These are phyloP conservation scores for Adelges cooleyi DNA, from an alignment of 1,140 invertebrate genomes.

Conservation along the genomic window DNA sequence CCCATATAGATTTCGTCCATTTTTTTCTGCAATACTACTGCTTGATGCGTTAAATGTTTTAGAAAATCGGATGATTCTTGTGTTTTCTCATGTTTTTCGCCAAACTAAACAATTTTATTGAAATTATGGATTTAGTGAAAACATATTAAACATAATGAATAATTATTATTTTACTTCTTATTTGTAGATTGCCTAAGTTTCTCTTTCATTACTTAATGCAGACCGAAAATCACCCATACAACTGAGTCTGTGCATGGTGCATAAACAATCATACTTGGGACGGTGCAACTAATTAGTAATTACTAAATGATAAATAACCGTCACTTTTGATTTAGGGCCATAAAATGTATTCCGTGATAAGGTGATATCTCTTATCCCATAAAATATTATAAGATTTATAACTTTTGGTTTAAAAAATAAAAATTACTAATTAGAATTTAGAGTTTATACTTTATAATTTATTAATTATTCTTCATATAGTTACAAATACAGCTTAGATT, in stretches of 20 bases:
- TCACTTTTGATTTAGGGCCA: conserved; percentile 84
- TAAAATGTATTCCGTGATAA: too few species aligned
- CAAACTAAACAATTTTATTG: too few species aligned
- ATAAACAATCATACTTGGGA: too few species aligned
- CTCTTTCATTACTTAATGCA: conserved; percentile 90
- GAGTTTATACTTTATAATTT: too few species aligned
- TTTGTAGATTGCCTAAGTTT: conserved; percentile 95
- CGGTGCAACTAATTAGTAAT: conserved; percentile 90
- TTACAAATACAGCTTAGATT: too few species aligned
- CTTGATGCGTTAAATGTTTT: conserved; percentile 88
- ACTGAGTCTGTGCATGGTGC: too few species aligned
- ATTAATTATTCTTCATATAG: too few species aligned
- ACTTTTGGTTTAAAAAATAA: too few species aligned
- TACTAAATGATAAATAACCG: conserved; percentile 87
- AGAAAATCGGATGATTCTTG: conserved; percentile 92
- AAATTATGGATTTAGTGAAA: conserved; percentile 3
- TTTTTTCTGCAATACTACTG: conserved; percentile 95
- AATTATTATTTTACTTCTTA: conserved; percentile 48
- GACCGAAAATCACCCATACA: conserved; percentile 91
- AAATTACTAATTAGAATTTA: too few species aligned
- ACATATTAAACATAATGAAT: conserved; percentile 28
- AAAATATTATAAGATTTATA: too few species aligned
- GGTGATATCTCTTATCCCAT: too few species aligned
- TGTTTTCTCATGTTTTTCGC: conserved; percentile 93
- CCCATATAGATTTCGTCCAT: conserved; percentile 77